phyloP scores from a whole-genome alignment of 2,113 vertebrate species.

The Corythornis madagascariensis region DNA sequence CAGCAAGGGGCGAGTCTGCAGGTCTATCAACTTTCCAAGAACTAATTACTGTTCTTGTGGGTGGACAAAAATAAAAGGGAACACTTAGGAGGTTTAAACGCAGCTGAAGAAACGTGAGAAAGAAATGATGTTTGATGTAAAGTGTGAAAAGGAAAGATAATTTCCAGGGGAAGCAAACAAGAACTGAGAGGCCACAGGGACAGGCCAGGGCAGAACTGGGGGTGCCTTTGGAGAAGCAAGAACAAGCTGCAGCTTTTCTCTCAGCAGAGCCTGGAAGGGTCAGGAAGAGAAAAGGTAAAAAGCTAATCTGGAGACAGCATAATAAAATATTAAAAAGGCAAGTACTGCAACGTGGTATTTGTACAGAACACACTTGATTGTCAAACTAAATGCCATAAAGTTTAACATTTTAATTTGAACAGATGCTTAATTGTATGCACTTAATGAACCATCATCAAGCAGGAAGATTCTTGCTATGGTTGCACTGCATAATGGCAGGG shows the following conservation, averaged over 20 bases:
- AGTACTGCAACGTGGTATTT: slow-evolving; percentile 42
- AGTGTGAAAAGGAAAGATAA: neutral
- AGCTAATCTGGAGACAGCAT: neutral
- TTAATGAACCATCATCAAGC: slow-evolving; percentile 62
- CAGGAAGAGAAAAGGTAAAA: neutral
- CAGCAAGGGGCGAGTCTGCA: slow-evolving; percentile 6
- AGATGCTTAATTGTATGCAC: slow-evolving; percentile 68
- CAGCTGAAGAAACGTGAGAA: neutral
- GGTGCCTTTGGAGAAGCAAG: neutral
- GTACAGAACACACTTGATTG: slow-evolving; percentile 38
- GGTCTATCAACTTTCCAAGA: slow-evolving; percentile 23
- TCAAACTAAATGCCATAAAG: slow-evolving; percentile 56
- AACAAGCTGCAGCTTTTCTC: neutral
- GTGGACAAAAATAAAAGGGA: slow-evolving; percentile 30
- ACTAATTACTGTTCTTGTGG: slow-evolving; percentile 13
- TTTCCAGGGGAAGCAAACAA: neutral
- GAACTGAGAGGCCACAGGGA: neutral
- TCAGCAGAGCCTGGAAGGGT: neutral
- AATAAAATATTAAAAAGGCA: slow-evolving; percentile 34
- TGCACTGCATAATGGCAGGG: neutral
- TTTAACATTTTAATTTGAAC: slow-evolving; percentile 66
- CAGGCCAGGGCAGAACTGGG: neutral
- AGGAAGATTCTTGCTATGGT: slow-evolving; percentile 48
- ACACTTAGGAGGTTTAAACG: slow-evolving; percentile 33
- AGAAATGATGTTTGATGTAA: slow-evolving; percentile 6